A percentile compares a stretch with the other conserved stretches of the same genome.
Evolutionary conservation across 2,797 vertebrate species (phyloP).

Genomic region (Peromyscus eremicus): DNA sequence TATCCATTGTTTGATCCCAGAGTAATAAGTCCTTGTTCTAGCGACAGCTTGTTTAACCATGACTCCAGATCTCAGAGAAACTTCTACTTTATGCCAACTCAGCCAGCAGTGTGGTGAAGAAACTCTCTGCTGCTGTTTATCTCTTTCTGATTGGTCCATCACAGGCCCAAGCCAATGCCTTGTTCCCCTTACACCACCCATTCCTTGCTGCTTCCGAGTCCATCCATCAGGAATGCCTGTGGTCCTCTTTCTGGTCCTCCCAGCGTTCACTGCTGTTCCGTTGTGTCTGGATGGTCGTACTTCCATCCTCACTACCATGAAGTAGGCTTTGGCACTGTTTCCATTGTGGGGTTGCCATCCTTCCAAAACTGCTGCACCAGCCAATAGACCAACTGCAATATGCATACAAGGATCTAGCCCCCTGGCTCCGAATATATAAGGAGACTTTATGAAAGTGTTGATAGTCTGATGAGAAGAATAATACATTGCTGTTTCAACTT

Average conservation of each 20-base stretch:
- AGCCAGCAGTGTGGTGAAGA: neutral
- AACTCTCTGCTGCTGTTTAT: neutral
- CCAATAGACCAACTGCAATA: neutral
- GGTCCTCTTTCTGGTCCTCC: neutral
- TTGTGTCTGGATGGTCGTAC: too few species aligned
- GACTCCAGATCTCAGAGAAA: neutral
- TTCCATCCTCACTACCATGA: neutral
- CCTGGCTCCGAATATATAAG: neutral
- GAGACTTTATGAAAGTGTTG: constrained; percentile 1
- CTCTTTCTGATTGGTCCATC: neutral
- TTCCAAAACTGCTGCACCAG: neutral
- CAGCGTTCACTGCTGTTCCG: fast-evolving
- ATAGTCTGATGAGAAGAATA: neutral
- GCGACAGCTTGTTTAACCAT: neutral
- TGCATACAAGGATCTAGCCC: neutral
- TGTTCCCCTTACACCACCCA: fast-evolving
- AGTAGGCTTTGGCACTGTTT: neutral
- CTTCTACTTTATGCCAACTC: neutral
- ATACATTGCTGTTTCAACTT: neutral
- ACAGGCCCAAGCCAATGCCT: neutral
- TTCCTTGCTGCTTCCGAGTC: neutral
- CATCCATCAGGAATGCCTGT: neutral
- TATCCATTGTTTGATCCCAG: neutral
- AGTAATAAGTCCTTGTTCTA: neutral
- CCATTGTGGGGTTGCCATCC: neutral